Conservation (phyloP, 2,113 vertebrate species). For the Brachypteracias leptosomus region DNA sequence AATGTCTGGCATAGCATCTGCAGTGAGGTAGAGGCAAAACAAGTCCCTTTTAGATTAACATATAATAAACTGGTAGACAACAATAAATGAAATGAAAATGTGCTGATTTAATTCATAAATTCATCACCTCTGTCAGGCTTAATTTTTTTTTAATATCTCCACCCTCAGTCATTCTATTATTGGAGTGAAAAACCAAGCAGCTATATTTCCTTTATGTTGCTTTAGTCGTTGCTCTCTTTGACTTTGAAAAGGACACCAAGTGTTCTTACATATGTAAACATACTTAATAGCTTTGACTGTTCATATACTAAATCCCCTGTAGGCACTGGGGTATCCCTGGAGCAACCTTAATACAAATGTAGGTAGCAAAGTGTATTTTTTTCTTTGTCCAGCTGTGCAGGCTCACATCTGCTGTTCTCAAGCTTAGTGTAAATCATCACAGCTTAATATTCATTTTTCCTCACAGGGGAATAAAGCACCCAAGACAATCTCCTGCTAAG, state of each 20-base stretch:
- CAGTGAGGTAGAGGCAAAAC: slow-evolving; percentile 17
- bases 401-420: slow-evolving; percentile 35
- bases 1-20: neutral
- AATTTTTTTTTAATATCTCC: neutral
- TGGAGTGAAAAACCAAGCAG: neutral
- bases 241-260: slow-evolving; percentile 33
- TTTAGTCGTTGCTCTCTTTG: neutral
- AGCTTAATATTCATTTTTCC: neutral
- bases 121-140: neutral
- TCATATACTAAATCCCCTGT: neutral
- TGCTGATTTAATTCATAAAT: slow-evolving; percentile 25
- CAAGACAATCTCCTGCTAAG: neutral
- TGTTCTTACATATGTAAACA: slow-evolving; percentile 13
- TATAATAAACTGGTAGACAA: slow-evolving; percentile 24
- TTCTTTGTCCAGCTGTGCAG: slow-evolving; percentile 45
- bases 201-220: slow-evolving; percentile 5
- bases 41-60: neutral
- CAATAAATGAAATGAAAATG: slow-evolving; percentile 12
- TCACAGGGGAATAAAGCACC: neutral
- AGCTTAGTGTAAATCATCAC: slow-evolving; percentile 5
- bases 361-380: slow-evolving; percentile 1
- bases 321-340: neutral
- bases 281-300: neutral
- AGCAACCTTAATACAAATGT: slow-evolving; percentile 18
- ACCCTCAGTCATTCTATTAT: slow-evolving; percentile 11